These are phyloP conservation scores for Charina bottae DNA, from an alignment of 2,113 vertebrate species.

Conservation along the genomic window DNA sequence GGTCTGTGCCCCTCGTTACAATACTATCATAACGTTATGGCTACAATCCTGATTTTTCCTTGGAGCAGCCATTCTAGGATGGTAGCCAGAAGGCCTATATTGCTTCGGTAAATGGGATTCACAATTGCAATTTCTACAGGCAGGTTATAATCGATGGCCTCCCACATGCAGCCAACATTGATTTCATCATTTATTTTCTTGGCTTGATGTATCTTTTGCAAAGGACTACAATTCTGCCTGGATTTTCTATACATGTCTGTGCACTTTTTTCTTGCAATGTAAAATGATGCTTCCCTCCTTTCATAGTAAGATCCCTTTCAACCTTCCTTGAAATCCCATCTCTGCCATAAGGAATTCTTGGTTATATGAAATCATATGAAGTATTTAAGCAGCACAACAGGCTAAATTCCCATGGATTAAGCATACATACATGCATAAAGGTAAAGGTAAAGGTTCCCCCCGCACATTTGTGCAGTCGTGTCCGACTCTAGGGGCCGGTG, in stretches of 20 bases:
- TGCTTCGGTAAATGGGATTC: neutral
- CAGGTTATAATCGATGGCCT: neutral
- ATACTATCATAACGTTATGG: constrained; percentile 4
- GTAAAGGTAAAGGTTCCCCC: no score
- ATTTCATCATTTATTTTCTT: neutral
- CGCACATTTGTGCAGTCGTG: no score
- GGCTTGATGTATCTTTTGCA: constrained; percentile 4
- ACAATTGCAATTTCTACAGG: neutral
- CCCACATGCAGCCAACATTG: neutral
- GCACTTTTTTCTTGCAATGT: neutral
- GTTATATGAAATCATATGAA: neutral
- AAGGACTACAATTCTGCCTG: neutral
- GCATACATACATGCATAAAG: neutral
- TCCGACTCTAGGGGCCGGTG: no score
- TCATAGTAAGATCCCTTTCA: neutral
- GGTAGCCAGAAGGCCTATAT: neutral
- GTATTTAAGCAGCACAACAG: neutral
- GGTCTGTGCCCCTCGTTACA: neutral
- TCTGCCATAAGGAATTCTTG: neutral
- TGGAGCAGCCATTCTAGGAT: constrained; percentile 4
- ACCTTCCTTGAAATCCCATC: neutral
- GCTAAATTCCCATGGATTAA: neutral
- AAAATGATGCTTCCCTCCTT: neutral
- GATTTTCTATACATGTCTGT: neutral
- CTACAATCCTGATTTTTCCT: neutral